Percentiles rank a stretch among this genome's conserved stretches.
Evolutionary conservation across 2,888 invertebrate genomes (phyloP).

Genomic region (Atherix ibis): DNA sequence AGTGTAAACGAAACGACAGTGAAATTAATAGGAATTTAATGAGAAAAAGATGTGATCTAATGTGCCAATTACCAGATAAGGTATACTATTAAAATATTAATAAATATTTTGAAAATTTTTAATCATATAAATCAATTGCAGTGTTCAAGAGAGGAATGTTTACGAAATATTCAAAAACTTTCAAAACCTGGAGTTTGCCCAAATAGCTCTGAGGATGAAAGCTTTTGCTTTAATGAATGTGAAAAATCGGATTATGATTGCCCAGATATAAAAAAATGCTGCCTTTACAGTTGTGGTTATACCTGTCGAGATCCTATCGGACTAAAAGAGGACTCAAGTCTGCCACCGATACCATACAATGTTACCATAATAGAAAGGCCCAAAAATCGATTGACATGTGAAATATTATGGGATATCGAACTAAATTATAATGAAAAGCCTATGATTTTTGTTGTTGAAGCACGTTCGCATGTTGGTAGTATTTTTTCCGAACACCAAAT

Average conservation of each 20-base stretch:
- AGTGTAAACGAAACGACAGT: neutral
- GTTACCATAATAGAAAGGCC: conserved; percentile 41
- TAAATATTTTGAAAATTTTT: too few species aligned
- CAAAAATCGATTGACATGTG: conserved; percentile 8
- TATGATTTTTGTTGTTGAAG: conserved; percentile 46
- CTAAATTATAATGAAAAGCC: conserved; percentile 9
- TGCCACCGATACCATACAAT: conserved; percentile 47
- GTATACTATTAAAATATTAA: too few species aligned
- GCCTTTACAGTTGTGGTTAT: conserved; percentile 48
- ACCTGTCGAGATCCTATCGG: conserved; percentile 50
- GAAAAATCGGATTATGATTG: conserved; percentile 44
- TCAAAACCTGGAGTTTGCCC: conserved; percentile 24
- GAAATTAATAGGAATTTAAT: neutral
- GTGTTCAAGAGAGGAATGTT: neutral
- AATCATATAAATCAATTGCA: too few species aligned
- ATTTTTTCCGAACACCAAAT: conserved; percentile 46
- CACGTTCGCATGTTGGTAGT: conserved; percentile 52
- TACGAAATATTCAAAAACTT: neutral
- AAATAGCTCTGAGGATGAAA: conserved; percentile 15
- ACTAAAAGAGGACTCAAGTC: conserved; percentile 31
- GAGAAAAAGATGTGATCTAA: neutral
- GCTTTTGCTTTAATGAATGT: conserved; percentile 24
- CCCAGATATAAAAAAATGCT: conserved; percentile 51
- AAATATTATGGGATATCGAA: conserved; percentile 11
- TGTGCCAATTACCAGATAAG: too few species aligned